A percentile compares a stretch with the other conserved stretches of the same genome.
Conservation (phyloP, 2,888 invertebrate species). For the Agrypnus murinus region DNA sequence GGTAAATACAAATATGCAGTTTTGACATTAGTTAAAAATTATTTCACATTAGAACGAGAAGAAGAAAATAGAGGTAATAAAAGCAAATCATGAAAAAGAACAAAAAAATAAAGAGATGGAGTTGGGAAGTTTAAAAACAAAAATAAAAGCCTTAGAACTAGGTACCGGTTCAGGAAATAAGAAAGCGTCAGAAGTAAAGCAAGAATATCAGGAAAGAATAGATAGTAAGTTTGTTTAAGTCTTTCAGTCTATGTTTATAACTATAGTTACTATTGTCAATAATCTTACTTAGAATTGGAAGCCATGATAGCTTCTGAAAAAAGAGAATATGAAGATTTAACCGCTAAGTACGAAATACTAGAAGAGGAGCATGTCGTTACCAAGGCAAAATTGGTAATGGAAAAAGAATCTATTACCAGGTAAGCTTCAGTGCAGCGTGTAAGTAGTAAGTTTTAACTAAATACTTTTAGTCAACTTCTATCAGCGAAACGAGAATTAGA, state of each 20-base stretch:
- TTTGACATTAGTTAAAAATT: slow-evolving; percentile 6
- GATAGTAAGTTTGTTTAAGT: slow-evolving; percentile 75
- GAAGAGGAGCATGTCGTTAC: slow-evolving; percentile 90
- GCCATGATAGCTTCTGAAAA: slow-evolving; percentile 79
- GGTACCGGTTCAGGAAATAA: slow-evolving; percentile 77
- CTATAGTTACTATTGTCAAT: slow-evolving; percentile 28
- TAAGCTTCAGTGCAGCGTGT: not conserved
- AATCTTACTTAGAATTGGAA: slow-evolving; percentile 77
- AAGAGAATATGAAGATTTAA: slow-evolving; percentile 86
- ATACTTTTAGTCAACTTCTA: slow-evolving; percentile 74
- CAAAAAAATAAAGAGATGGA: slow-evolving; percentile 85
- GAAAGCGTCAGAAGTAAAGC: slow-evolving; percentile 79
- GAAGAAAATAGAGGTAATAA: slow-evolving; percentile 80
- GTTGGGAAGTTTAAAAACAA: slow-evolving; percentile 83
- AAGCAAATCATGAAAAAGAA: slow-evolving; percentile 82
- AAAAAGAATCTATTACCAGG: slow-evolving; percentile 87
- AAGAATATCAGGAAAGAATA: slow-evolving; percentile 79
- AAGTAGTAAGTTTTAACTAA: not conserved
- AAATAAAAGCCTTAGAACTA: slow-evolving; percentile 79
- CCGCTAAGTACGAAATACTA: slow-evolving; percentile 86
- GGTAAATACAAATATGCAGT: slow-evolving; percentile 51
- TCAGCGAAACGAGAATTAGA: slow-evolving; percentile 78
- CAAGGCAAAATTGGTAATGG: slow-evolving; percentile 86
- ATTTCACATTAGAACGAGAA: slow-evolving; percentile 74
- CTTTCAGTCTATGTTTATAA: too few species aligned